These are phyloP conservation scores for Unio delphinus DNA, from an alignment of 2,888 invertebrate species.

Conservation along the genomic window DNA sequence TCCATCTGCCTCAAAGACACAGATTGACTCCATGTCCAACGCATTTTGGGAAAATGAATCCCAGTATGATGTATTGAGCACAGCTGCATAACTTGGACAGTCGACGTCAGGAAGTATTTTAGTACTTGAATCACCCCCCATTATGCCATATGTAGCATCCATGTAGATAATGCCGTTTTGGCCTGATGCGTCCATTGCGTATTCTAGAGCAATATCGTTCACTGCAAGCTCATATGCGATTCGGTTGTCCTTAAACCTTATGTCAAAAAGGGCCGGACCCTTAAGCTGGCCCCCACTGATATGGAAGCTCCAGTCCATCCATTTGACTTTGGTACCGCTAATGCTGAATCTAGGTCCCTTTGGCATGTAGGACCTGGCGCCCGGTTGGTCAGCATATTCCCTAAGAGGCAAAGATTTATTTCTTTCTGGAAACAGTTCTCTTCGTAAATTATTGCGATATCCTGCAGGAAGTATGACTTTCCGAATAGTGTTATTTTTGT, in stretches of 20 bases:
- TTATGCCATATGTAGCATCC: conserved; percentile 45
- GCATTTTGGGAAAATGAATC: conserved; percentile 22
- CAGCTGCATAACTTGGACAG: conserved; percentile 49
- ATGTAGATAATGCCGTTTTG: conserved; percentile 46
- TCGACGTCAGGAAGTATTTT: conserved; percentile 43
- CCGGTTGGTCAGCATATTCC: conserved; percentile 34
- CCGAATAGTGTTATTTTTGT: conserved; percentile 22
- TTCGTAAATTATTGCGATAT: conserved; percentile 23
- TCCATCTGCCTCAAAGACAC: conserved; percentile 50
- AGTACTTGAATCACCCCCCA: conserved; percentile 30
- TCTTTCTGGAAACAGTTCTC: conserved; percentile 35
- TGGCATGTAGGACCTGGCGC: conserved; percentile 43
- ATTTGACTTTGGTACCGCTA: conserved; percentile 41
- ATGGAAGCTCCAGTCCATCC: conserved; percentile 56
- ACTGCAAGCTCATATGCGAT: conserved; percentile 56
- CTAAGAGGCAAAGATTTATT: conserved; percentile 20
- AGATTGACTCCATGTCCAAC: conserved; percentile 31
- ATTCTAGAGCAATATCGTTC: conserved; percentile 46
- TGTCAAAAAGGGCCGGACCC: conserved; percentile 43
- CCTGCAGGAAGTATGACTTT: conserved; percentile 35
- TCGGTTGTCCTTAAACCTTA: conserved; percentile 45
- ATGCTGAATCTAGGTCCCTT: conserved; percentile 48
- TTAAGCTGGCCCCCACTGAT: conserved; percentile 40
- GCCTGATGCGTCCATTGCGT: conserved; percentile 45
- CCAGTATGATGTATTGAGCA: conserved; percentile 42